Conservation (phyloP, 1,140 invertebrate genomes). For the Cheumatopsyche charites region DNA sequence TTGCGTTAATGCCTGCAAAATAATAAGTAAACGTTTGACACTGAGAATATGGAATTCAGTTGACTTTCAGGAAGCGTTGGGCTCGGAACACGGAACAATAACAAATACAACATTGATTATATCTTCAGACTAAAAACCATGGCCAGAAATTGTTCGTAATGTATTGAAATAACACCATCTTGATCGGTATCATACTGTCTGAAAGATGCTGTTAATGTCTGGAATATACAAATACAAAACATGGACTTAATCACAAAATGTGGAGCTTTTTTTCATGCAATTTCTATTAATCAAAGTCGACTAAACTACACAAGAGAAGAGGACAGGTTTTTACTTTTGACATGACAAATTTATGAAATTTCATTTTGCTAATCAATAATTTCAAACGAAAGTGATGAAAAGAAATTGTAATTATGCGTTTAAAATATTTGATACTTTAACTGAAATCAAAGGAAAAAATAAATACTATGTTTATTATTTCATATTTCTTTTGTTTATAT, state of each 20-base stretch:
- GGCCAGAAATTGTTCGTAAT: slow-evolving; percentile 95
- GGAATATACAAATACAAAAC: slow-evolving; percentile 58
- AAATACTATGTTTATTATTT: no score
- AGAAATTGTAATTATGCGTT: no score
- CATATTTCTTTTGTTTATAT: no score
- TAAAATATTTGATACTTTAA: no score
- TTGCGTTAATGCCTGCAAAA: slow-evolving; percentile 86
- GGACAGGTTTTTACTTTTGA: no score
- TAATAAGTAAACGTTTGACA: slow-evolving; percentile 42
- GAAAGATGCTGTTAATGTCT: slow-evolving; percentile 92
- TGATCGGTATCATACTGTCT: slow-evolving; percentile 89
- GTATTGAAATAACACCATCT: slow-evolving; percentile 94
- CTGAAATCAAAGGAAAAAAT: no score
- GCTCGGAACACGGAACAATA: not conserved
- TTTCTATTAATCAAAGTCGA: slow-evolving; percentile 10
- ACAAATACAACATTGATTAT: slow-evolving; percentile 58
- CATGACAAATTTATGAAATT: no score
- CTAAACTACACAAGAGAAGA: no score
- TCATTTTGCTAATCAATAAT: no score
- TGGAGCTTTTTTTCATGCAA: slow-evolving; percentile 6
- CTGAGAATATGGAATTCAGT: slow-evolving; percentile 6
- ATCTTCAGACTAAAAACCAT: slow-evolving; percentile 95
- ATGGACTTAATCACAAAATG: slow-evolving; percentile 10
- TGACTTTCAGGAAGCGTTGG: not conserved
- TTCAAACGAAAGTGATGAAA: no score